These are phyloP conservation scores for Oscheius sp. DNA, from an alignment of 2,888 invertebrate species.

Conservation along the genomic window DNA sequence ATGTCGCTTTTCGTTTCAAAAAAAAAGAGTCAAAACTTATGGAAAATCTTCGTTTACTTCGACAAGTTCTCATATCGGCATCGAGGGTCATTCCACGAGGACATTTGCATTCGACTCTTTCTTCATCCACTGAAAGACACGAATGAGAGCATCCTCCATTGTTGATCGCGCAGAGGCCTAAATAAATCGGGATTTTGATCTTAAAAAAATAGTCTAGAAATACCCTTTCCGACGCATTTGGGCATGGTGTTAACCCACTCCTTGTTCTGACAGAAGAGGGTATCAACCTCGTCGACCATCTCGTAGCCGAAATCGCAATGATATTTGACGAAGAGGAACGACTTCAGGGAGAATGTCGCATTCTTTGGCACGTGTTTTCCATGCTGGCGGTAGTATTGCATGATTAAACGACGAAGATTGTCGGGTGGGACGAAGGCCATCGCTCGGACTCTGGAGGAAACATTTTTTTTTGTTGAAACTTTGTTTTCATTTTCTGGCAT, in stretches of 20 bases:
- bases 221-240: slow-evolving; percentile 62
- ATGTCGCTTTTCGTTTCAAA: too few relatives aligned
- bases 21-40: not conserved
- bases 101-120: slow-evolving; percentile 66
- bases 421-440: slow-evolving; percentile 70
- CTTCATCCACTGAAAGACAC: slow-evolving; percentile 63
- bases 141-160: slow-evolving; percentile 69
- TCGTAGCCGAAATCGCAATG: slow-evolving; percentile 69
- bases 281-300: slow-evolving; percentile 68
- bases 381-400: slow-evolving; percentile 68
- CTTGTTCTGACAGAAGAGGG: slow-evolving; percentile 66
- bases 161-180: slow-evolving; percentile 61
- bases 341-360: slow-evolving; percentile 48
- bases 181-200: not conserved
- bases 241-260: slow-evolving; percentile 67
- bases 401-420: slow-evolving; percentile 64
- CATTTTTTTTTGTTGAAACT: too few relatives aligned
- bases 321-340: slow-evolving; percentile 69
- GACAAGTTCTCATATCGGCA: slow-evolving; percentile 63
- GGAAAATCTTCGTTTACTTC: slow-evolving; percentile 54
- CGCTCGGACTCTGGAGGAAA: slow-evolving; percentile 64
- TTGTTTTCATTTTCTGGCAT: too few relatives aligned
- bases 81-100: slow-evolving; percentile 67
- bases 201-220: not conserved
- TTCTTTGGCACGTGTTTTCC: slow-evolving; percentile 62